phyloP scores from a whole-genome alignment of 1,140 invertebrate species.

The Heliconius himera region DNA sequence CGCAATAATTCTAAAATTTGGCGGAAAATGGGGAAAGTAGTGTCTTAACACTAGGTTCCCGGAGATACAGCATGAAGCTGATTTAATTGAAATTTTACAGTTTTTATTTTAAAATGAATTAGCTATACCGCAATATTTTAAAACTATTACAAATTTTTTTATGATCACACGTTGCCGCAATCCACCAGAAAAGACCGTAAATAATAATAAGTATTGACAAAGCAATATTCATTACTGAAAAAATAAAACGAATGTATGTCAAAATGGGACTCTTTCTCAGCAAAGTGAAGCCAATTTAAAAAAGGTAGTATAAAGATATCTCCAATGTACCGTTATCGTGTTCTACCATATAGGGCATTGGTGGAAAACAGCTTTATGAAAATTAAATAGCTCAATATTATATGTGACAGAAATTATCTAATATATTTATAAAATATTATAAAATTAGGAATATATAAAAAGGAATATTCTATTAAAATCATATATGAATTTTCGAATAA shows the following conservation, averaged over 20 bases:
- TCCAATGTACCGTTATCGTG: background rate
- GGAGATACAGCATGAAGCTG: too few species aligned
- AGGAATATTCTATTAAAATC: too few species aligned
- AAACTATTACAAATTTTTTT: background rate
- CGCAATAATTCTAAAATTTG: too few species aligned
- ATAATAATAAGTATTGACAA: background rate
- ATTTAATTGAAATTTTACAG: too few species aligned
- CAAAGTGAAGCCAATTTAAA: conserved; percentile 8
- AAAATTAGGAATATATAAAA: too few species aligned
- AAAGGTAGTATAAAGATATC: background rate
- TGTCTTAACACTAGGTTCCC: too few species aligned
- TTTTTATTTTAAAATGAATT: too few species aligned
- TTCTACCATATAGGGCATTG: background rate
- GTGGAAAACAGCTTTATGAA: background rate
- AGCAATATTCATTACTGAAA: background rate
- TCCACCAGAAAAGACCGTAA: background rate
- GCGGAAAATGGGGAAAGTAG: too few species aligned
- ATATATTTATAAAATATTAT: too few species aligned
- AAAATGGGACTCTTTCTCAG: background rate
- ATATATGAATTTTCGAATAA: too few species aligned
- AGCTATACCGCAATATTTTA: too few species aligned
- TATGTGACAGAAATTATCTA: too few species aligned
- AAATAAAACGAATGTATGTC: background rate
- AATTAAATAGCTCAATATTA: background rate
- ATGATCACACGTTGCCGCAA: background rate